Percentiles rank a stretch among this genome's conserved stretches.
Conservation (phyloP, 2,113 vertebrate genomes). For the Muntiacus muntjak region DNA sequence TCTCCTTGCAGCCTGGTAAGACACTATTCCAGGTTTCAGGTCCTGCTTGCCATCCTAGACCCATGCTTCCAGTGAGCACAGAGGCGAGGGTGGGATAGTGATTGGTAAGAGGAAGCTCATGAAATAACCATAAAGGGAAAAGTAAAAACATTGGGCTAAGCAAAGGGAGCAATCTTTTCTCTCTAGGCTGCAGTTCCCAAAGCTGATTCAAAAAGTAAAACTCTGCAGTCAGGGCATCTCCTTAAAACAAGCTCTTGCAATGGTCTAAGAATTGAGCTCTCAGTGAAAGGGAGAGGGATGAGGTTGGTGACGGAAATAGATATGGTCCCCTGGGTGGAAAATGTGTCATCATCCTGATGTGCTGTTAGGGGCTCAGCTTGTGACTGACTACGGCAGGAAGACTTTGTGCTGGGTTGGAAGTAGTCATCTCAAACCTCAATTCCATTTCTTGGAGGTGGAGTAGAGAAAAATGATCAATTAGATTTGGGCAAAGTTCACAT, state of each 20-base stretch:
- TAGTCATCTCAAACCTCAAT: background rate
- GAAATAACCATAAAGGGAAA: background rate
- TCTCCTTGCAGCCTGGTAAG: background rate
- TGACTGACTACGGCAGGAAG: background rate
- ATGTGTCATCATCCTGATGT: background rate
- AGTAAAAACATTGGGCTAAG: background rate
- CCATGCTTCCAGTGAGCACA: background rate
- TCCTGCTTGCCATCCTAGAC: background rate
- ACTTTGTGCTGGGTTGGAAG: background rate
- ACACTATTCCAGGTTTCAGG: background rate
- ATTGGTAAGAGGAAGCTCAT: background rate
- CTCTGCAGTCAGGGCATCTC: background rate
- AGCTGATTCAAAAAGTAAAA: slow-evolving; percentile 29
- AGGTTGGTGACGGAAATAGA: background rate
- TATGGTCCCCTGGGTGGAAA: background rate
- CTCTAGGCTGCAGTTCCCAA: background rate
- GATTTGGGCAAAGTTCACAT: background rate
- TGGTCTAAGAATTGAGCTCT: background rate
- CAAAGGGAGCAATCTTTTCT: background rate
- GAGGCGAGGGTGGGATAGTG: background rate
- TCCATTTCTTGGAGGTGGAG: background rate
- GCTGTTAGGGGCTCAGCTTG: background rate
- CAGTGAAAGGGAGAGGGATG: background rate
- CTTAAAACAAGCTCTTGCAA: background rate
- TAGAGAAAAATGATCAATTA: background rate